These are phyloP conservation scores for Spicauda simplicius DNA, from an alignment of 2,888 invertebrate species.

Conservation along the genomic window DNA sequence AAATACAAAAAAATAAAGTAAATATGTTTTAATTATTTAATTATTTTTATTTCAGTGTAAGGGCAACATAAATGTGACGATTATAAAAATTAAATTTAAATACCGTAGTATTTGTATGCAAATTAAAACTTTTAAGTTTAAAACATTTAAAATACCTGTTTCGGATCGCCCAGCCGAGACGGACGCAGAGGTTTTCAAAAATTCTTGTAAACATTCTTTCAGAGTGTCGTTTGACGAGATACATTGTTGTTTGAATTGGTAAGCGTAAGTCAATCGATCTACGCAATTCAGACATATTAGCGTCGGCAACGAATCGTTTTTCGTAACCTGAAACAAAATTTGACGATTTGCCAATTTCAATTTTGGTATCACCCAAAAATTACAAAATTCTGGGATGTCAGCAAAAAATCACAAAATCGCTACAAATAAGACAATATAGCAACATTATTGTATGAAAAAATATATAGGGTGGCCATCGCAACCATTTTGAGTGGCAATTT, in stretches of 20 bases:
- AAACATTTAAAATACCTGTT: slow-evolving; percentile 53
- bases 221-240: slow-evolving; percentile 76
- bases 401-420: slow-evolving; percentile 68
- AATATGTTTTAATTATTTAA: too few relatives aligned
- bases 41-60: not conserved
- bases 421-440: slow-evolving; percentile 76
- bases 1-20: too few relatives aligned
- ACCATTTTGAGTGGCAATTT: slow-evolving; percentile 81
- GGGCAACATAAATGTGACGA: slow-evolving; percentile 6
- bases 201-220: slow-evolving; percentile 79
- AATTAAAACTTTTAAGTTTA: too few relatives aligned
- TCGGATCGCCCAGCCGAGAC: slow-evolving; percentile 57
- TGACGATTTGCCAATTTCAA: slow-evolving; percentile 28
- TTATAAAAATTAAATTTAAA: not conserved
- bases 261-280: slow-evolving; percentile 76
- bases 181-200: slow-evolving; percentile 69
- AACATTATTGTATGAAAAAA: slow-evolving; percentile 81
- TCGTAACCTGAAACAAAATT: slow-evolving; percentile 65
- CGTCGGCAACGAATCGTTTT: slow-evolving; percentile 77
- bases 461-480: slow-evolving; percentile 83
- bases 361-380: slow-evolving; percentile 36
- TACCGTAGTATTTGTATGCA: not conserved
- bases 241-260: slow-evolving; percentile 81
- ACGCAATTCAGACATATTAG: slow-evolving; percentile 80
- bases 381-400: slow-evolving; percentile 72